Evolutionary conservation across 2,797 vertebrate species (phyloP), one percentile per base, ranked within the genome.

Genomic region (Linurgus olivaceus): DNA sequence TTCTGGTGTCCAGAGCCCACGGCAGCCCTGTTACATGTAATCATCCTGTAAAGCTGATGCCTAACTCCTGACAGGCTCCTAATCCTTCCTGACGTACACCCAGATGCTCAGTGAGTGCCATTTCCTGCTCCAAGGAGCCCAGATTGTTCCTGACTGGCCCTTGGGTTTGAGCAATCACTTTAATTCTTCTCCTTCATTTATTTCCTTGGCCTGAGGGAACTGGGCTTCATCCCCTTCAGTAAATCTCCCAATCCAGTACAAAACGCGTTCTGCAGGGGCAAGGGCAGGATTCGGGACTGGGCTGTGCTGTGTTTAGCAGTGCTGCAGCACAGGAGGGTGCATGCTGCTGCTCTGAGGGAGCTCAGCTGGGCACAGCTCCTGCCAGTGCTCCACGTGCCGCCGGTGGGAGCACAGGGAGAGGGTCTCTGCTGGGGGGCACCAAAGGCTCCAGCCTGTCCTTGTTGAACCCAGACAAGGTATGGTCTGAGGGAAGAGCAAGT

Each of bases 261-360:
- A 37, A 48, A 40, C 0, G 0, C 0, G 0, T 52, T 85, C 15
- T 0, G 3, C 38, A 3, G 45, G 71, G n/a, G 13, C 7, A 3
- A 40, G 73, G 54, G 13, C 19, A 55, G 55, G 10, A 1, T 35
- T n/a, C 7, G 14, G 31, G 33, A 1, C 54, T 6, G 47, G 50
- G 7, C 54, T 65, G 48, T 14, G 33, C n/a, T 15, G 59, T 21
- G 9, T 25, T n/a, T 5, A 5, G 59, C 1, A 7, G 4, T 29
- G 48, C 29, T 54, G 52, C 19, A n/a, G 52, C 52, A 54, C 52
- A 54, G 52, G 31, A 14, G 52, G 52, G 31, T 14, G 31, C 31
- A 54, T 12, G 9, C 31, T 37, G 58, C 45, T 31, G 33, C 70
- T 62, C 44, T 4, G 0, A 4, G 62, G 19, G 62, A 55, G 63